These are phyloP conservation scores for Itoplectis maculator DNA, from an alignment of 2,888 invertebrate genomes.

Conservation along the genomic window DNA sequence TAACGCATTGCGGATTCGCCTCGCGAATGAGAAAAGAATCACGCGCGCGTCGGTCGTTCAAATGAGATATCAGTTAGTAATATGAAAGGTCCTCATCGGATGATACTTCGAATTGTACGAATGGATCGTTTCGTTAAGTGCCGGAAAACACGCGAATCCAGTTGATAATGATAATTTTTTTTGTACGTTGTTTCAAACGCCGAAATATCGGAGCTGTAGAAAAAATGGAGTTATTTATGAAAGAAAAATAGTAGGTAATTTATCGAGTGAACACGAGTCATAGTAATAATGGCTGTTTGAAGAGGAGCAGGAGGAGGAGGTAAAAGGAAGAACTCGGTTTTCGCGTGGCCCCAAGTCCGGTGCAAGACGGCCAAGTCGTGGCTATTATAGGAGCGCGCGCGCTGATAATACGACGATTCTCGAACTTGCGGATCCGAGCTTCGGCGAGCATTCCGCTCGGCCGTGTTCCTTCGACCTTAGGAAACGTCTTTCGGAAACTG, in stretches of 20 bases:
- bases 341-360: not conserved
- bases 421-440: conserved; percentile 43
- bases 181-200: too few relatives aligned
- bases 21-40: not conserved
- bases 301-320: not conserved
- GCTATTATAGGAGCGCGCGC: not conserved
- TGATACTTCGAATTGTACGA: too few relatives aligned
- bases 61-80: too few relatives aligned
- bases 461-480: conserved; percentile 44
- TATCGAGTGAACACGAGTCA: not conserved
- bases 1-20: too few relatives aligned
- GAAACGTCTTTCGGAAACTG: conserved; percentile 53
- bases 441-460: conserved; percentile 23
- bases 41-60: too few relatives aligned
- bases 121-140: too few relatives aligned
- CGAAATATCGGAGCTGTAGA: too few relatives aligned
- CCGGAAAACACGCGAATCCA: not conserved
- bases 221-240: not conserved
- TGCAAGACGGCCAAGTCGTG: conserved; percentile 13
- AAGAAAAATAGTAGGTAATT: conserved; percentile 30
- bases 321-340: conserved; percentile 36
- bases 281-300: conserved; percentile 25
- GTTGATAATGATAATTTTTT: not conserved
- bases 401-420: conserved; percentile 45
- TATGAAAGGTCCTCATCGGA: too few relatives aligned